Evolutionary conservation across 2,797 vertebrate species (phyloP), one percentile per base, ranked within the genome.

Genomic region (Zalophus californianus): DNA sequence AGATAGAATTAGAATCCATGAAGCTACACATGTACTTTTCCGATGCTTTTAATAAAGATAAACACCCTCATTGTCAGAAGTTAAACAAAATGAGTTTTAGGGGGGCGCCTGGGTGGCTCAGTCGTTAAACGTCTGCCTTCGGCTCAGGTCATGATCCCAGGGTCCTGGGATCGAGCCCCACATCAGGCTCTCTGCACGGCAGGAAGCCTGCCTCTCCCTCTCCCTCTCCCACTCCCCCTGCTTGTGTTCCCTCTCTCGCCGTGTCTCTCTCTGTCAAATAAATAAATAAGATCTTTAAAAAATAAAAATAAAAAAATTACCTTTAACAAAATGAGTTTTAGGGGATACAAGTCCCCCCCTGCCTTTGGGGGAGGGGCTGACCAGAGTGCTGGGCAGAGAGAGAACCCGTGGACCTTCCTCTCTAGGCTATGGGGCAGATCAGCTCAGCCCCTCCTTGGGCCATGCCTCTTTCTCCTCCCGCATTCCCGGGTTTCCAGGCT

Each of bases 401-500:
- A 84, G 21, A 68, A 66, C 18, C 29, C 29, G 23, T 4, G 20
- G 21, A 48, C 38, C 50, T 96, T 90, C 84, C 90, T 92, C 95
- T 27, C 85, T 64, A 41, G 62, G 92, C 84, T 44, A 41, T 44
- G 78, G 80, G 35, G 78, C 20, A 58, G 56, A 86, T 62, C 38
- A 79, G 12, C 56, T 78, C 90, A 95, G 48, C 27, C 44, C 52
- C 14, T 82, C 85, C 96, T 60, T 2, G 41, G 93, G 27, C 52
- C 85, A 70, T n/a, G 90, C 35, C 68, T 97, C 86, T 84, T 80
- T 35, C 93, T 95, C 94, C 41, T 68, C 32, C 62, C 62, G 80
- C 86, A 96, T 97, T 97, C 92, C 90, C 23, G 10, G n/a, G 50
- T 90, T 90, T 91, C 78, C 87, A 92, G 78, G 94, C 91, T 89